phyloP scores from a whole-genome alignment of 2,113 vertebrate genomes.

The Spilogale gracilis region DNA sequence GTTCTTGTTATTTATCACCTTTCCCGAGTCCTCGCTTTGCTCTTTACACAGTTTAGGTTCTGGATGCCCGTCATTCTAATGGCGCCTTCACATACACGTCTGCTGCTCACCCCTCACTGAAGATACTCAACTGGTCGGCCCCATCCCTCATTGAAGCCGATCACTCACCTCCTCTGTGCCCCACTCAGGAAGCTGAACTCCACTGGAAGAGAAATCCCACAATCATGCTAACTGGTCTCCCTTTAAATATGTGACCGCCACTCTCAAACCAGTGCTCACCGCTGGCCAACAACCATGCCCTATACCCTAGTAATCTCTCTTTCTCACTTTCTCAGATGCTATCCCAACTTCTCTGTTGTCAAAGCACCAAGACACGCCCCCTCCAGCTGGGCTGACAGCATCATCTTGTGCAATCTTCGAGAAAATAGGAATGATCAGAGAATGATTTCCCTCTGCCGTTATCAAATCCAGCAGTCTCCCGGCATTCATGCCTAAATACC shows the following conservation, averaged over 20 bases:
- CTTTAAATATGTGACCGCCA: background rate
- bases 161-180: background rate
- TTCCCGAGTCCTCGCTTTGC: background rate
- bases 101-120: background rate
- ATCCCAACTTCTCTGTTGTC: background rate
- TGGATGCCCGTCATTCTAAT: rapidly evolving
- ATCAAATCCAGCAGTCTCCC: background rate
- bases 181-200: background rate
- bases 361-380: background rate
- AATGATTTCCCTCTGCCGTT: background rate
- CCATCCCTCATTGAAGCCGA: background rate
- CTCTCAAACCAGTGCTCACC: background rate
- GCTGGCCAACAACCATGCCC: background rate
- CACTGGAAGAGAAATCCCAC: background rate
- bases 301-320: background rate
- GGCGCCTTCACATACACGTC: background rate
- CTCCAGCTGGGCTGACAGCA: background rate
- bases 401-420: background rate
- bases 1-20: background rate
- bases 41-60: background rate
- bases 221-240: background rate
- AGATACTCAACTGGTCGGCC: background rate
- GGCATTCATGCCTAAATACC: background rate
- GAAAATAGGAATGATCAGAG: background rate
- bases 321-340: background rate